Base-by-base conservation (phyloP, 2,797 vertebrate genomes). In the Ibycter americanus region DNA sequence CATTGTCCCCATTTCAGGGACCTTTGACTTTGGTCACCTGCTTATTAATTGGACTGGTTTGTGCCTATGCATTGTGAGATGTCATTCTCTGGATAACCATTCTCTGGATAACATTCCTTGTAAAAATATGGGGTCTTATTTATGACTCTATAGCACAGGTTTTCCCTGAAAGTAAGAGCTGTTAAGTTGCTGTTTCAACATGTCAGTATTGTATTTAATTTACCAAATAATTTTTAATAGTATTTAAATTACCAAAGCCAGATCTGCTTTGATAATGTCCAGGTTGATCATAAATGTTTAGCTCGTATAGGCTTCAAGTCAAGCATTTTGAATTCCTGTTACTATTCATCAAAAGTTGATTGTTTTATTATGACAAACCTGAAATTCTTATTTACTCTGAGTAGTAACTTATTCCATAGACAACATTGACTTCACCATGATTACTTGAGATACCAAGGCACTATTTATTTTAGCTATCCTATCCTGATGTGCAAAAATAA, bases 31-130 rank as follows among this genome's bases (percentile, higher is more conserved):
- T 72, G 54, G 90, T 83, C 72, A 91, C 44, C 47, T 80, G 52
- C 78, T 97, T 94, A 70, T 94, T 96, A 94, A 94, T 90, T 93
- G 83, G 38, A 74, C 49, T 63, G 51, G 47, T 94, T 77, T 90
- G 29, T 14, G 5, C 59, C 55, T 51, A 7, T 78, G 68, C 42
- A 32, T 87, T 87, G 71, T 76, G 89, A 87, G 29, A 38, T 79
- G 27, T 78, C 62, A 87, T 59, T 29, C 23, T 44, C 42, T 44
- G 42, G 42, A 44, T 44, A 44, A 44, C 14, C 21, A 9, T 82
- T 34, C 17, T 62, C 20, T 44, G 55, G 21, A 38, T 94, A 89
- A 83, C 8, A 91, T 66, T 68, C 31, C 19, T 46, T 22, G n/a
- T 67, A 71, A 90, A 90, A 94, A 71, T 38, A 54, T 0, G 0